Evolutionary conservation across 2,113 vertebrate species (phyloP), one percentile per base, ranked within the genome.

Genomic region (Anthoscopus minutus): DNA sequence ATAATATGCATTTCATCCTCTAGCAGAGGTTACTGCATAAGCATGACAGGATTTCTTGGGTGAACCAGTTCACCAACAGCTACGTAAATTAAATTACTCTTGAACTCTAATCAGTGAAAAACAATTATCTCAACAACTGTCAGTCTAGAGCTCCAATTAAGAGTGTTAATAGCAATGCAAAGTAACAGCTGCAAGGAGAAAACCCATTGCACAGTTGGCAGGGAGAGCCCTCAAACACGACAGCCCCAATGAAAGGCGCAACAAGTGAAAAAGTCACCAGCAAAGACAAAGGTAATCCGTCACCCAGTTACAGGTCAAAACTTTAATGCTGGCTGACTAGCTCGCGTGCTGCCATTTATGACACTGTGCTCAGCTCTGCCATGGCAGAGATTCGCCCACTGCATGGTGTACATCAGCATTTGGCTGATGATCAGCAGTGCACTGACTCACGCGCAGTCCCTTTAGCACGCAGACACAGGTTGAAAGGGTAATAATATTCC

Each of bases 401-500:
- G 56, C 23, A 13, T 1, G 23, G 65, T 18, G 19, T 0, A 54
- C 38, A 27, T 65, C 40, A 44, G 84, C 71, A 14, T 30, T 37
- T 56, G 74, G 64, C 37, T 56, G 38, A 57, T 22, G 19, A 30
- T 66, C 48, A 45, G 38, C 65, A 70, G 76, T 0, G 2, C 6
- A 13, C 54, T 44, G 79, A 35, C 71, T 93, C 4, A 15, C 28
- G 31, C 4, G 2, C 58, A 70, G 42, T 3, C 78, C 88, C 47
- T 79, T 70, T 10, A 86, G 78, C 67, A 58, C 3, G 14, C 67
- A 88, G 44, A 53, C 64, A 50, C 7, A 16, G 82, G 89, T 83
- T 87, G 88, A 50, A 94, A 72, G 93, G 56, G 56, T 92, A 93
- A 86, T 70, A 70, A 76, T 51, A 93, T 88, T 94, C 76, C 57